These are phyloP conservation scores for Meda fulgida DNA, from an alignment of 2,797 vertebrate species.

Conservation along the genomic window DNA sequence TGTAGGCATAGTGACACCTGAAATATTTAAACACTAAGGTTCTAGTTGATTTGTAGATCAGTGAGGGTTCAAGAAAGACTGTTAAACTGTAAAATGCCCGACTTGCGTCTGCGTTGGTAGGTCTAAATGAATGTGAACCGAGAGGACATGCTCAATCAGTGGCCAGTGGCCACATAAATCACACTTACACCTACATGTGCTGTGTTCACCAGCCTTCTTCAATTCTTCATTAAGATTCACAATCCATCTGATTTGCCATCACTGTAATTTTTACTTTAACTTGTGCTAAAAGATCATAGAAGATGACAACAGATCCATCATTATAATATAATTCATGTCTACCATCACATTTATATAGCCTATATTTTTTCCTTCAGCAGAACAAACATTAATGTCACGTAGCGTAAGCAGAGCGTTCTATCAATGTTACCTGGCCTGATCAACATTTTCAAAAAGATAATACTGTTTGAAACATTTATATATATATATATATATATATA, in stretches of 20 bases:
- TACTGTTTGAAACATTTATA: too few species aligned
- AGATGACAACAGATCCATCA: neutral
- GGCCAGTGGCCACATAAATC: constrained; percentile 33
- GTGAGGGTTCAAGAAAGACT: neutral
- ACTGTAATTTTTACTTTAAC: neutral
- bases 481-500: too few species aligned
- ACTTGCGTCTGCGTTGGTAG: neutral
- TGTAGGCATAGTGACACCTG: neutral
- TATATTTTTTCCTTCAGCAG: neutral
- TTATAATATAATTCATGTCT: neutral
- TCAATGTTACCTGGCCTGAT: too few species aligned
- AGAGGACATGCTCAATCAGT: constrained; percentile 36
- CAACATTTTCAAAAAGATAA: too few species aligned
- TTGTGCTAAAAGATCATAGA: neutral
- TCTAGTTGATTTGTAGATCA: constrained; percentile 7
- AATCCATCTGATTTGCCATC: neutral
- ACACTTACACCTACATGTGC: constrained; percentile 41
- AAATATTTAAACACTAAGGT: neutral
- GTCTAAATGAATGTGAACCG: constrained; percentile 18
- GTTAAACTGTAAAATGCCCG: neutral
- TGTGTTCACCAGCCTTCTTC: constrained; percentile 10
- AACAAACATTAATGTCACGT: neutral
- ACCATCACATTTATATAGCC: neutral
- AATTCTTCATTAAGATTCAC: constrained; percentile 11
- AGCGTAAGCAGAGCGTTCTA: neutral